Percentiles rank a stretch among this genome's conserved stretches.
Conservation (phyloP, 2,888 invertebrate genomes). For the Cerastis rubricosa region DNA sequence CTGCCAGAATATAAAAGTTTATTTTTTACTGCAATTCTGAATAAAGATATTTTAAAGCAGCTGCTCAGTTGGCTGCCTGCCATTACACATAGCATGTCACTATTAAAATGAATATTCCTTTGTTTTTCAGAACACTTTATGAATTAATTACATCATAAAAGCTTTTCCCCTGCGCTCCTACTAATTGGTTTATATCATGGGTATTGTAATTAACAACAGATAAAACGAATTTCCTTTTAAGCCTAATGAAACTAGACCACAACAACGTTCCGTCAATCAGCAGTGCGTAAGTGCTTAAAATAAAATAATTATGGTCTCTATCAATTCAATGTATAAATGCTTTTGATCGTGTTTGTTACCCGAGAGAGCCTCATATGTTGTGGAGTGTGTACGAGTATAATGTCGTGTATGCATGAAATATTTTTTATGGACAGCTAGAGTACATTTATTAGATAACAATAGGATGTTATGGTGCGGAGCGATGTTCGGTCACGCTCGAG, state of each 20-base stretch:
- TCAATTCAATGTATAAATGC: conserved; percentile 46
- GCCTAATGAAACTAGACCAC: conserved; percentile 63
- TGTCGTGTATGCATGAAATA: conserved; percentile 66
- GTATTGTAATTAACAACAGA: conserved; percentile 74
- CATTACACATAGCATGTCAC: conserved; percentile 79
- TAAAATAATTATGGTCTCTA: conserved; percentile 45
- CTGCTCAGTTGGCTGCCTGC: conserved; percentile 77
- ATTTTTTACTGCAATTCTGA: conserved; percentile 50
- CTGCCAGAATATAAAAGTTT: conserved; percentile 24
- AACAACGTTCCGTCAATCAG: conserved; percentile 38
- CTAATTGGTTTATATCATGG: conserved; percentile 79
- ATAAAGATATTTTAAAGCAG: conserved; percentile 68
- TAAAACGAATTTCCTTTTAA: conserved; percentile 71
- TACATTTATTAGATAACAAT: conserved; percentile 85
- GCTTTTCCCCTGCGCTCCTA: conserved; percentile 74
- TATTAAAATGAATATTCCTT: conserved; percentile 83
- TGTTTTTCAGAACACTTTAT: conserved; percentile 81
- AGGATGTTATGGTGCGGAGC: conserved; percentile 75
- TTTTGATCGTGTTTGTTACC: conserved; percentile 48
- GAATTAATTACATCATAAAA: conserved; percentile 84
- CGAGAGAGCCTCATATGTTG: conserved; percentile 51
- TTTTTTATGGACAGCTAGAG: conserved; percentile 75
- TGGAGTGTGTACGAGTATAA: conserved; percentile 28
- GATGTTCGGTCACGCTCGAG: conserved; percentile 83
- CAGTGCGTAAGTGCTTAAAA: conserved; percentile 47